Percentiles rank a stretch among this genome's conserved stretches.
phyloP scores from a whole-genome alignment of 1,140 invertebrate genomes.

The Episyrphus balteatus region DNA sequence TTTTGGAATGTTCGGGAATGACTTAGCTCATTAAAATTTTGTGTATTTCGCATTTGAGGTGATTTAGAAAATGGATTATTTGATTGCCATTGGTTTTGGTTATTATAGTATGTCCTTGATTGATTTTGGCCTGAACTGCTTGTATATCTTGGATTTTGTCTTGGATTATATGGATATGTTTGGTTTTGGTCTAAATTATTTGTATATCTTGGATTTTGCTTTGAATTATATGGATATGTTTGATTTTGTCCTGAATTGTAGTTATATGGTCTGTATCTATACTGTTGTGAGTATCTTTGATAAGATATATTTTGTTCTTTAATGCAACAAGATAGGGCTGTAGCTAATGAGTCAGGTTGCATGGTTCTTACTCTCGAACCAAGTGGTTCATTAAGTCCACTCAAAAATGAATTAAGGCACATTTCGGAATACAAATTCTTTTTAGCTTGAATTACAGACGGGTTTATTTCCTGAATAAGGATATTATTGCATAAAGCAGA shows the following conservation, averaged over 20 bases:
- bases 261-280: not conserved
- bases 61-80: not conserved
- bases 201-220: not conserved
- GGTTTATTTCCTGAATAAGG: not conserved
- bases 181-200: not conserved
- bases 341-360: not conserved
- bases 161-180: not conserved
- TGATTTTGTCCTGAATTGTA: not conserved
- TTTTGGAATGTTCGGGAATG: not conserved
- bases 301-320: conserved; percentile 3
- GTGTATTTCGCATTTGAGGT: not conserved
- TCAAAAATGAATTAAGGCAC: conserved; percentile 1
- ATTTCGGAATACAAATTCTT: conserved; percentile 1
- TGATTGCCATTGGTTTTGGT: not conserved
- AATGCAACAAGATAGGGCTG: not conserved
- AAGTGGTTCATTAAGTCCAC: conserved; percentile 3
- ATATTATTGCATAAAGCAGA: conserved; percentile 2
- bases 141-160: not conserved
- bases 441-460: conserved; percentile 1
- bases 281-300: not conserved
- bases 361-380: conserved; percentile 3
- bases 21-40: not conserved
- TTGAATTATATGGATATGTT: not conserved
- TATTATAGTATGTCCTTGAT: not conserved
- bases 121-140: not conserved